Evolutionary conservation across 2,113 vertebrate species (phyloP).

Genomic region (Thryonomys swinderianus): DNA sequence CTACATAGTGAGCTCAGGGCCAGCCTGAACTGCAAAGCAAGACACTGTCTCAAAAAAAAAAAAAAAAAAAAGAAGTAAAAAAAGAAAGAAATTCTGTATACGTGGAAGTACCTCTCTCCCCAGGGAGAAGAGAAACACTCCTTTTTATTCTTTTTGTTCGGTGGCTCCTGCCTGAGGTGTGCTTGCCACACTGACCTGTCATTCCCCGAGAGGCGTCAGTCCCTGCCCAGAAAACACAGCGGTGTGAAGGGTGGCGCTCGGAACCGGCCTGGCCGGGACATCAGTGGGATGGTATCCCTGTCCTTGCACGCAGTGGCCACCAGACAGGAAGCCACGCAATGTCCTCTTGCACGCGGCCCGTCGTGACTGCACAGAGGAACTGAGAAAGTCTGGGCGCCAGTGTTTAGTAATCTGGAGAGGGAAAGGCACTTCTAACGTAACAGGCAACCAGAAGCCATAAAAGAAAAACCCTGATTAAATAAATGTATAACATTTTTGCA

Average conservation of each 20-base stretch:
- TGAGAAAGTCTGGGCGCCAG: neutral
- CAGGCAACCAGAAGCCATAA: neutral
- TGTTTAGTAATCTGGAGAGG: neutral
- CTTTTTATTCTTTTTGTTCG: neutral
- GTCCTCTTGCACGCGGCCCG: accelerated
- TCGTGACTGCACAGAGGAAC: neutral
- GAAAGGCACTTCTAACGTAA: neutral
- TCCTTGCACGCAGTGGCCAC: too few relatives aligned
- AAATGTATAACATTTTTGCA: neutral
- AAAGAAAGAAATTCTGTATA: neutral
- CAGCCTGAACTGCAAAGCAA: too few relatives aligned
- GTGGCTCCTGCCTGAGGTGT: neutral
- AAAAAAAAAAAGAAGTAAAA: too few relatives aligned
- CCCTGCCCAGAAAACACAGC: neutral
- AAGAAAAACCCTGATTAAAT: neutral
- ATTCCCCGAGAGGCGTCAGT: neutral
- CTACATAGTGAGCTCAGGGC: too few relatives aligned
- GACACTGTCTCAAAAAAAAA: too few relatives aligned
- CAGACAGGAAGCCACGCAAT: too few relatives aligned
- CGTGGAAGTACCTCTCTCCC: neutral
- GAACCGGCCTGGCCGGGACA: accelerated
- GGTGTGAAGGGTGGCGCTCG: neutral
- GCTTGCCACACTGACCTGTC: neutral
- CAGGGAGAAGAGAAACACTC: neutral
- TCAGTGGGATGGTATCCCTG: too few relatives aligned